phyloP scores from a whole-genome alignment of 2,888 invertebrate genomes.

The Cephus pygmeus region DNA sequence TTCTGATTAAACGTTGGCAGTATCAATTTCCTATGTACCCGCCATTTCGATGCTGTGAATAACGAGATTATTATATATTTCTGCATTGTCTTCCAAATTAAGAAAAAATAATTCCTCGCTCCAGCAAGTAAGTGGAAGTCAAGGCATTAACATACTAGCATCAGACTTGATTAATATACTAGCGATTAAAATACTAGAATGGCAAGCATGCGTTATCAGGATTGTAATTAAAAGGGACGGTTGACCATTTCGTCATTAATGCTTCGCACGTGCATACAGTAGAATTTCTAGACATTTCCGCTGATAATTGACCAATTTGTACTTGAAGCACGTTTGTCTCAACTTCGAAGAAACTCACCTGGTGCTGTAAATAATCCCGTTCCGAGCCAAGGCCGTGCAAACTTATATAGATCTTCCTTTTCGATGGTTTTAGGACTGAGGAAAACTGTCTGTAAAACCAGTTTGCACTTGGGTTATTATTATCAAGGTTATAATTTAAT shows the following conservation, averaged over 20 bases:
- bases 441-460: conserved; percentile 17
- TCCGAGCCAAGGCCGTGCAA: conserved; percentile 42
- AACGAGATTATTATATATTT: neutral
- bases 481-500: neutral
- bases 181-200: neutral
- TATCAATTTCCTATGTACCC: conserved; percentile 45
- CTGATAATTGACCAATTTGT: conserved; percentile 31
- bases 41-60: conserved; percentile 41
- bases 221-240: neutral
- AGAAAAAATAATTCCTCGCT: neutral
- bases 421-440: conserved; percentile 35
- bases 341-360: conserved; percentile 30
- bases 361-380: conserved; percentile 48
- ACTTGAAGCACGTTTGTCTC: conserved; percentile 39
- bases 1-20: conserved; percentile 43
- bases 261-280: conserved; percentile 31
- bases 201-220: neutral
- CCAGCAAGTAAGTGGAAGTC: neutral
- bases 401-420: conserved; percentile 42
- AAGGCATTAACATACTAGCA: neutral
- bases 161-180: neutral
- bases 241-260: conserved; percentile 14
- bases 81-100: neutral
- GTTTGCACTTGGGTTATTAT: neutral
- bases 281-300: conserved; percentile 21